Evolutionary conservation across 2,113 vertebrate species (phyloP).

Genomic region (Anseranas semipalmata): DNA sequence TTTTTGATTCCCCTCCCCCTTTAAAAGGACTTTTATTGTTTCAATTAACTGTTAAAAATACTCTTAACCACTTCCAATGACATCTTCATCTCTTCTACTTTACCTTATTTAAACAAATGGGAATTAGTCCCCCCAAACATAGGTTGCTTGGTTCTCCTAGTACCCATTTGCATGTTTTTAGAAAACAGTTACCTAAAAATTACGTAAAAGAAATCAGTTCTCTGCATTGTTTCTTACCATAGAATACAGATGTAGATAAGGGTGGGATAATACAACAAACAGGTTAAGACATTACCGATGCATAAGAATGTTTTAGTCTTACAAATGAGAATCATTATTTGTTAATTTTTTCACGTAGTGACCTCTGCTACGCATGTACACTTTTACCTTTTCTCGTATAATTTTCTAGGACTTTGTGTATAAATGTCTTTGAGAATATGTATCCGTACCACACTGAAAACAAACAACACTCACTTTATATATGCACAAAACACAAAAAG

Average conservation of each 20-base stretch:
- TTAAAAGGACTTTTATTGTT: neutral
- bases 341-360: neutral
- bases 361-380: neutral
- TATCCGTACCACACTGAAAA: slow-evolving; percentile 55
- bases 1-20: accelerated
- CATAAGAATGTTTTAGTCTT: neutral
- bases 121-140: neutral
- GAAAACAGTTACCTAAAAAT: neutral
- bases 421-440: slow-evolving; percentile 47
- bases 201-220: neutral
- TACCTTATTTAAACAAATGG: neutral
- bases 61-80: neutral
- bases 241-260: neutral
- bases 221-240: neutral
- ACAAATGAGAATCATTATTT: neutral
- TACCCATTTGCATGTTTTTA: neutral
- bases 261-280: neutral
- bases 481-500: slow-evolving; percentile 51
- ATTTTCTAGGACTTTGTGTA: slow-evolving; percentile 22
- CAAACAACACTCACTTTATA: slow-evolving; percentile 57
- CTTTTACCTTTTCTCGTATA: neutral
- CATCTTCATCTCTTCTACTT: neutral
- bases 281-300: neutral
- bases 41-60: neutral
- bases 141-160: neutral